These are phyloP conservation scores for Epinephelus lanceolatus DNA, from an alignment of 2,113 vertebrate species.

Conservation along the genomic window DNA sequence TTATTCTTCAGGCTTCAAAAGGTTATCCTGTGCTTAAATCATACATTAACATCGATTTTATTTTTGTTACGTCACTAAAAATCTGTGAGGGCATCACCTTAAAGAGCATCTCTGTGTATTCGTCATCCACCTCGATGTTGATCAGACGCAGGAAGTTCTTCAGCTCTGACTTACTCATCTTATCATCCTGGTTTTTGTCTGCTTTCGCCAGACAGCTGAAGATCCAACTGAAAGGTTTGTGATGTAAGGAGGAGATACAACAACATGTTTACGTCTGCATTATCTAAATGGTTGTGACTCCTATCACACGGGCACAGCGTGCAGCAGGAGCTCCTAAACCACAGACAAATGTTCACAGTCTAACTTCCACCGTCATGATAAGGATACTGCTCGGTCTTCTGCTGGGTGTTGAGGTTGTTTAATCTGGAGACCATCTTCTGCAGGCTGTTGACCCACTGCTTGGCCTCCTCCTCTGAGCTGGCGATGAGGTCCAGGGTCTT, in stretches of 20 bases:
- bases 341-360: too few relatives aligned
- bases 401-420: conserved; percentile 85
- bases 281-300: neutral
- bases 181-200: conserved; percentile 93
- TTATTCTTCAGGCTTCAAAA: neutral
- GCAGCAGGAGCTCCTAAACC: neutral
- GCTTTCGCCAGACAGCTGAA: conserved; percentile 92
- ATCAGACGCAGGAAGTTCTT: conserved; percentile 92
- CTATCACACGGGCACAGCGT: neutral
- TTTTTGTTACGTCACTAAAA: neutral
- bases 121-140: conserved; percentile 91
- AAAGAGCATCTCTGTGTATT: conserved; percentile 91
- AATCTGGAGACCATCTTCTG: conserved; percentile 87
- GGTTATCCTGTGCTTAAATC: neutral
- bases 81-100: conserved; percentile 81
- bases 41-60: neutral
- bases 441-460: conserved; percentile 91
- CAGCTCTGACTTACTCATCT: conserved; percentile 92
- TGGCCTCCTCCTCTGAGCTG: conserved; percentile 86
- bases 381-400: conserved; percentile 98
- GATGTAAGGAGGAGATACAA: conserved; percentile 83
- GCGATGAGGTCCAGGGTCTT: conserved; percentile 96
- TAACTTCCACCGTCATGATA: conserved; percentile 14
- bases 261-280: neutral
- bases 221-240: conserved; percentile 90